A percentile compares a stretch with the other conserved stretches of the same genome.
These are phyloP conservation scores for Ochropleura plecta DNA, from an alignment of 2,888 invertebrate species.

Conservation along the genomic window DNA sequence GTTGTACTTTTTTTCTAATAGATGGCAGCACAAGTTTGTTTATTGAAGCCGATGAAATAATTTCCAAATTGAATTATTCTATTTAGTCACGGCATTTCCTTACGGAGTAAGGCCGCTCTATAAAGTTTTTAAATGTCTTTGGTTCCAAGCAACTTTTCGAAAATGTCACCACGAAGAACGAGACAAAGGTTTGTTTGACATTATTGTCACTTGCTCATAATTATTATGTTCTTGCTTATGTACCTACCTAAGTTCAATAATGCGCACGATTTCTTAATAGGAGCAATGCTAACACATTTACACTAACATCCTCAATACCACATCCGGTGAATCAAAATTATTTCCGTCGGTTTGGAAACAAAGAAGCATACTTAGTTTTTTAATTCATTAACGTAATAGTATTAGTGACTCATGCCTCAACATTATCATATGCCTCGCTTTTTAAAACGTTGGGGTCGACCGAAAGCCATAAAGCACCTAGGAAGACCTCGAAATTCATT, in stretches of 20 bases:
- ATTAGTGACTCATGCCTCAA: neutral
- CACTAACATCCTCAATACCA: conserved; percentile 13
- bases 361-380: neutral
- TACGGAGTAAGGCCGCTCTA: neutral
- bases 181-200: no score
- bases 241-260: neutral
- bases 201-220: no score
- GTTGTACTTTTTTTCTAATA: neutral
- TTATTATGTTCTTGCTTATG: no score
- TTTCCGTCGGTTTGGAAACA: conserved; percentile 25
- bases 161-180: no score
- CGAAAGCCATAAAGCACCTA: no score
- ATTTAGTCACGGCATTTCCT: neutral
- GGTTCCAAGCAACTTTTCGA: no score
- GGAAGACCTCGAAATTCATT: no score
- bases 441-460: no score
- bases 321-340: conserved; percentile 26
- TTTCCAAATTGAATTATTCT: neutral
- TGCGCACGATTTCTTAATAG: conserved; percentile 27
- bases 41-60: neutral
- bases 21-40: conserved; percentile 34
- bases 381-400: neutral
- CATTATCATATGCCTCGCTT: neutral
- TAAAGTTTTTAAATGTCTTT: no score
- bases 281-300: conserved; percentile 9